Conservation (phyloP, 2,888 invertebrate species). For the Drosophila paramelanica region DNA sequence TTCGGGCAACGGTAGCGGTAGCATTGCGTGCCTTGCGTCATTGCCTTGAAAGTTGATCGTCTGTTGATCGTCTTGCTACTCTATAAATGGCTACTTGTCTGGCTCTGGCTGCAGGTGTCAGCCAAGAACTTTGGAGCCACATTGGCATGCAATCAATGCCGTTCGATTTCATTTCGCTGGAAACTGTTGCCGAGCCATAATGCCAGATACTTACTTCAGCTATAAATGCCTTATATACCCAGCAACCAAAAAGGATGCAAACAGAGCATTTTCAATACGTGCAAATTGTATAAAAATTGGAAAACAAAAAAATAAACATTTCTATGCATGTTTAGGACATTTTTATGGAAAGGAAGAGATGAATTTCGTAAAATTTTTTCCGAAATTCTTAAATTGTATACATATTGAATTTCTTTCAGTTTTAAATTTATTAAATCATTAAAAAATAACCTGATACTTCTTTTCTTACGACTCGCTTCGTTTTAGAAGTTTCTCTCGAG, state of each 20-base stretch:
- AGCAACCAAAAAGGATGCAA: constrained; percentile 18
- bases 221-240: constrained; percentile 48
- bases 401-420: too few species aligned
- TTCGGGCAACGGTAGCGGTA: background rate
- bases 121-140: constrained; percentile 83
- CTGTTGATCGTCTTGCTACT: constrained; percentile 80
- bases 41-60: constrained; percentile 73
- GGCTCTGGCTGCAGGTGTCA: constrained; percentile 71
- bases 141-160: constrained; percentile 83
- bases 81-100: constrained; percentile 75
- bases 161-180: constrained; percentile 79
- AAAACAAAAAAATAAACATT: background rate
- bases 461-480: too few species aligned
- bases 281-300: background rate
- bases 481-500: too few species aligned
- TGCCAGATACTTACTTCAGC: constrained; percentile 61
- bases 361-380: too few species aligned
- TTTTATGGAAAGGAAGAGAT: too few species aligned
- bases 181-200: constrained; percentile 62
- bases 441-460: too few species aligned
- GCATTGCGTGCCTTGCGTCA: constrained; percentile 76
- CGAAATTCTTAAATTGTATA: too few species aligned
- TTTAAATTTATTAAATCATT: too few species aligned
- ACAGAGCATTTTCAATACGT: constrained; percentile 20
- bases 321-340: too few species aligned